These are phyloP conservation scores for Zele albiditarsus DNA, from an alignment of 2,888 invertebrate genomes.

Conservation along the genomic window DNA sequence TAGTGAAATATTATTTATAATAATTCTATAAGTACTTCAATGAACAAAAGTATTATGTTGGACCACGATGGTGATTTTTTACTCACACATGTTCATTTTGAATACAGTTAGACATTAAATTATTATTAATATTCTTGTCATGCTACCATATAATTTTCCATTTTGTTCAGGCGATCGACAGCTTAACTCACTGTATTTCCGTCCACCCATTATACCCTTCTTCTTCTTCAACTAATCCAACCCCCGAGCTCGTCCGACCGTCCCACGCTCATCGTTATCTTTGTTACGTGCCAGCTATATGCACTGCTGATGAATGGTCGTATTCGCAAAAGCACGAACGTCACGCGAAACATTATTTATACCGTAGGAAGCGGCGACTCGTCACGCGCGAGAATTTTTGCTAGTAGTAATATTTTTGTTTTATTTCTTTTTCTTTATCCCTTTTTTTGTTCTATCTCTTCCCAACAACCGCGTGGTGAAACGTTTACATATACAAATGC, in stretches of 20 bases:
- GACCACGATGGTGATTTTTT: too few species aligned
- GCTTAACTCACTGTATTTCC: not conserved
- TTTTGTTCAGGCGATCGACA: slow-evolving; percentile 1
- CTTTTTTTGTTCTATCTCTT: not conserved
- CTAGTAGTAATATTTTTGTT: slow-evolving; percentile 24
- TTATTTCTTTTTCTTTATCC: not conserved
- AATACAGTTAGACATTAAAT: not conserved
- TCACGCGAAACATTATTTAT: slow-evolving; percentile 66
- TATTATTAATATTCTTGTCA: not conserved
- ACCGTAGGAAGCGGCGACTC: slow-evolving; percentile 27
- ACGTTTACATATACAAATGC: not conserved
- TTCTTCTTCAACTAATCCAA: slow-evolving; percentile 1
- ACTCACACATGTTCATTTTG: not conserved
- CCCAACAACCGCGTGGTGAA: not conserved
- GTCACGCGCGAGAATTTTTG: slow-evolving; percentile 36
- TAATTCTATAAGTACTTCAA: too few species aligned
- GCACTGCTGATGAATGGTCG: slow-evolving; percentile 61
- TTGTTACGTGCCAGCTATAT: slow-evolving; percentile 47
- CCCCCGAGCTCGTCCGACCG: not conserved
- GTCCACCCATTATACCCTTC: slow-evolving; percentile 2
- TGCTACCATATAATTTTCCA: not conserved
- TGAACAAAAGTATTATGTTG: too few species aligned
- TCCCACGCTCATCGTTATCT: slow-evolving; percentile 57
- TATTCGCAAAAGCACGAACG: slow-evolving; percentile 59
- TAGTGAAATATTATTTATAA: too few species aligned